Percentiles rank a stretch among this genome's conserved stretches.
phyloP scores from a whole-genome alignment of 2,888 invertebrate genomes.

The Heliconius ismenius region DNA sequence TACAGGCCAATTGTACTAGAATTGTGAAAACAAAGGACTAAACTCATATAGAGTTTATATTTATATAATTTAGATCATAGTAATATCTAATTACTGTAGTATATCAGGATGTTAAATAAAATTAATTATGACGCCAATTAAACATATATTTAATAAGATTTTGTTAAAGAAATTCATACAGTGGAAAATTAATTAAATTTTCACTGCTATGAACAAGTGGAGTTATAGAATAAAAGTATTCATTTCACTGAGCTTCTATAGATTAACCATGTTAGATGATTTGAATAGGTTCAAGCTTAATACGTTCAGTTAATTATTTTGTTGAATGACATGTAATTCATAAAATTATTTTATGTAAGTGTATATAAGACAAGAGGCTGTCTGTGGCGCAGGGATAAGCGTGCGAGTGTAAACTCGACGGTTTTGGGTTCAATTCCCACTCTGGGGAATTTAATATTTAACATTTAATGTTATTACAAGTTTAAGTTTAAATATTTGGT shows the following conservation, averaged over 20 bases:
- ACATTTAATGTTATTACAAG: too few relatives aligned
- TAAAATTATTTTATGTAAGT: not conserved
- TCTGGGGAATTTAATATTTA: too few relatives aligned
- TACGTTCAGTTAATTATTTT: constrained; percentile 15
- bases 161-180: constrained; percentile 71
- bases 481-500: too few relatives aligned
- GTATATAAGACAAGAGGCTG: not conserved
- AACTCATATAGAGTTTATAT: constrained; percentile 30
- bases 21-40: constrained; percentile 39
- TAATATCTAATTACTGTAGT: constrained; percentile 42
- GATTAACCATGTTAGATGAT: constrained; percentile 75
- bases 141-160: constrained; percentile 57
- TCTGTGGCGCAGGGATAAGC: not conserved
- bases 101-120: constrained; percentile 51
- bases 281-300: constrained; percentile 57
- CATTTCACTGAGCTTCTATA: constrained; percentile 77
- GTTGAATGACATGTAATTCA: not conserved
- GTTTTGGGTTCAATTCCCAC: too few relatives aligned
- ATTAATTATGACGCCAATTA: constrained; percentile 64
- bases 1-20: too few relatives aligned
- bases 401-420: not conserved
- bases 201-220: constrained; percentile 61
- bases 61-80: too few relatives aligned
- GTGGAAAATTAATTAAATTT: constrained; percentile 80
- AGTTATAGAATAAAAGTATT: constrained; percentile 64